A percentile compares a stretch with the other conserved stretches of the same genome.
Evolutionary conservation across 2,888 invertebrate genomes (phyloP).

Genomic region (Sturmia bella): DNA sequence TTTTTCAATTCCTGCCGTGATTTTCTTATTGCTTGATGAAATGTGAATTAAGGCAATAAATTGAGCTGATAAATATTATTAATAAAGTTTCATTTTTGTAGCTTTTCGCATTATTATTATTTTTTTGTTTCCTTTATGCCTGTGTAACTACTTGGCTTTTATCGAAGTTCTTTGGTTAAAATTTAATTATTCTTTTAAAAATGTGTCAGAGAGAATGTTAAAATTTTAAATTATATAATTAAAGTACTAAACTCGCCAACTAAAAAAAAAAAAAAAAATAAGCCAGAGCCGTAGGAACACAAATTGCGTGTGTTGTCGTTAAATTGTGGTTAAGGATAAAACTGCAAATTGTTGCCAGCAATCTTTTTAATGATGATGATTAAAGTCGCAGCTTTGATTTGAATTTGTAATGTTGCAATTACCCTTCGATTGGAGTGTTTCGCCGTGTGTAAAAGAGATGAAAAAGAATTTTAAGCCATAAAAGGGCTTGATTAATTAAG

Average conservation of each 20-base stretch:
- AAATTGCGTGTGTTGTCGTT: slow-evolving; percentile 36
- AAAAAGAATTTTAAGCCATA: slow-evolving; percentile 2
- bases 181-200: slow-evolving; percentile 69
- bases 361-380: slow-evolving; percentile 47
- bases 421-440: not conserved
- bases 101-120: slow-evolving; percentile 13
- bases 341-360: slow-evolving; percentile 59
- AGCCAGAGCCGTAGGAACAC: not conserved
- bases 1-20: slow-evolving; percentile 38
- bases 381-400: slow-evolving; percentile 46
- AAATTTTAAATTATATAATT: slow-evolving; percentile 69
- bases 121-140: too few relatives aligned
- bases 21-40: slow-evolving; percentile 68
- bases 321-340: slow-evolving; percentile 50
- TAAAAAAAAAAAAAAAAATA: not conserved
- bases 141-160: slow-evolving; percentile 5
- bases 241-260: slow-evolving; percentile 32
- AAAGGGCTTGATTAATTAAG: slow-evolving; percentile 17
- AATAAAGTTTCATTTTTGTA: slow-evolving; percentile 64
- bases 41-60: slow-evolving; percentile 70
- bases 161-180: slow-evolving; percentile 23
- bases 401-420: slow-evolving; percentile 25
- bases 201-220: slow-evolving; percentile 67
- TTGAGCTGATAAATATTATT: slow-evolving; percentile 70
- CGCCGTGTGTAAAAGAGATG: not conserved